A percentile compares a stretch with the other conserved stretches of the same genome.
Conservation (phyloP, 2,888 invertebrate species). For the Phortica okadai region DNA sequence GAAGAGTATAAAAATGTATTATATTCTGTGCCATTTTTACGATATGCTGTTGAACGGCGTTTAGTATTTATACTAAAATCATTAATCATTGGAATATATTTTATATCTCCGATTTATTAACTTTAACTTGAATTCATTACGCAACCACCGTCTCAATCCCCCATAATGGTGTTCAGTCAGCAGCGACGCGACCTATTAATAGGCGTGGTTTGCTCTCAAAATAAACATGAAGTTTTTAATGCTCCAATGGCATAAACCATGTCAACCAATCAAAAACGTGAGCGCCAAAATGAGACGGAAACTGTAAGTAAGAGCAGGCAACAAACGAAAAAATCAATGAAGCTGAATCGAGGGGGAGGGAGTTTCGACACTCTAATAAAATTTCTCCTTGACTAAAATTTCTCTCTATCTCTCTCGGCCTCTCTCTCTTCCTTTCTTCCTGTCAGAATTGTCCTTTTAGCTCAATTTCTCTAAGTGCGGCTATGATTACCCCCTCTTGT, state of each 20-base stretch:
- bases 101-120: constrained; percentile 63
- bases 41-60: constrained; percentile 50
- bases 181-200: neutral
- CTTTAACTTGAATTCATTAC: constrained; percentile 42
- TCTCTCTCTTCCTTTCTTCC: no score
- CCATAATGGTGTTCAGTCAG: constrained; percentile 40
- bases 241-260: constrained; percentile 52
- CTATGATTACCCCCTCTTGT: no score
- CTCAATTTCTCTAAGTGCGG: no score
- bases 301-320: no score
- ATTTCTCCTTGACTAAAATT: no score
- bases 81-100: constrained; percentile 64
- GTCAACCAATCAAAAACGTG: constrained; percentile 50
- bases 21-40: constrained; percentile 4
- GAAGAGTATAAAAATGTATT: neutral
- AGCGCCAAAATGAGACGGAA: no score
- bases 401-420: no score
- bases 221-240: neutral
- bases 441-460: no score
- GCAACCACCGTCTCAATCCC: constrained; percentile 9
- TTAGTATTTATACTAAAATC: constrained; percentile 49
- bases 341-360: no score
- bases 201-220: constrained; percentile 48
- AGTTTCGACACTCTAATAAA: no score
- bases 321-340: no score